phyloP scores from a whole-genome alignment of 2,888 invertebrate genomes.

The Leuctra nigra region DNA sequence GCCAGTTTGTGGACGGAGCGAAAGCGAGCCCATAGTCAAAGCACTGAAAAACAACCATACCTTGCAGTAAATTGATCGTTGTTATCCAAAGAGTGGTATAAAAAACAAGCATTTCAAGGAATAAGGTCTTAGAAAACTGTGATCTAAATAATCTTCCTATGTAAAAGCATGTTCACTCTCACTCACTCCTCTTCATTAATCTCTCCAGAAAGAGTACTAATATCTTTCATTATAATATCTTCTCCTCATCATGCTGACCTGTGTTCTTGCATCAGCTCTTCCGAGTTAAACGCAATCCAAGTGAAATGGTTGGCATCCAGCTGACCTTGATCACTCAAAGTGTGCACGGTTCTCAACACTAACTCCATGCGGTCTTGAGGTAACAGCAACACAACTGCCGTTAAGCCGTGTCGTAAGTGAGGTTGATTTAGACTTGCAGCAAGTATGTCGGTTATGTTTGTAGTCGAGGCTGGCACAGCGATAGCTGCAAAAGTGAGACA shows the following conservation, averaged over 20 bases:
- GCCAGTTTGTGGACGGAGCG: conserved; percentile 26
- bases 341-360: conserved; percentile 21
- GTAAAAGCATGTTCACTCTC: no score
- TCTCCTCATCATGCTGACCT: conserved; percentile 27
- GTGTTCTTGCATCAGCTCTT: conserved; percentile 22
- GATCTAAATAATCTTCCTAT: no score
- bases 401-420: no score
- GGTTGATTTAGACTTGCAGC: no score
- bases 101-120: no score
- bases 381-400: conserved; percentile 26
- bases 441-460: conserved; percentile 9
- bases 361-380: conserved; percentile 23
- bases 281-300: conserved; percentile 25
- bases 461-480: conserved; percentile 13
- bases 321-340: conserved; percentile 26
- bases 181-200: no score
- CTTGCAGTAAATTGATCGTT: no score
- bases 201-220: no score
- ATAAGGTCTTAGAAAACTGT: no score
- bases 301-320: conserved; percentile 23
- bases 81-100: no score
- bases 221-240: no score
- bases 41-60: conserved; percentile 19
- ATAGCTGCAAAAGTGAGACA: neutral
- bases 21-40: conserved; percentile 25